Evolutionary conservation across 2,888 invertebrate species (phyloP).

Genomic region (Zele albiditarsus): DNA sequence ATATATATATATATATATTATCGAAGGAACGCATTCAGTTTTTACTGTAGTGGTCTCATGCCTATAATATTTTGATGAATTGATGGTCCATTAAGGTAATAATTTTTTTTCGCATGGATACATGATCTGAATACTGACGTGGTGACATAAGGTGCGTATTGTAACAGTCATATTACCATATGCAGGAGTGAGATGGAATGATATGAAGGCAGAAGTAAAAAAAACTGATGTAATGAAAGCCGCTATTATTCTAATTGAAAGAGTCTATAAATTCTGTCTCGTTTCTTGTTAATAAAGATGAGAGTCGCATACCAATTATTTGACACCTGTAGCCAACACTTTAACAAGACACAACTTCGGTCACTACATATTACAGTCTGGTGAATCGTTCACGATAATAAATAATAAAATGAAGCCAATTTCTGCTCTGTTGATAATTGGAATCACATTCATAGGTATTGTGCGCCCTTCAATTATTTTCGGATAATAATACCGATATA

Average conservation of each 20-base stretch:
- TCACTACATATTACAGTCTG: not conserved
- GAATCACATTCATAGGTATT: constrained; percentile 2
- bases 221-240: not conserved
- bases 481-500: not conserved
- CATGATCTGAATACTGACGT: no score
- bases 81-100: no score
- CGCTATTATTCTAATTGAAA: not conserved
- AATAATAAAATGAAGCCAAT: not conserved
- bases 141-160: no score
- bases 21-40: no score
- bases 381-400: not conserved
- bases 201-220: not conserved
- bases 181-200: not conserved
- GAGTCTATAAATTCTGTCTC: not conserved
- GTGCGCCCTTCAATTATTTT: not conserved
- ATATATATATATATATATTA: no score
- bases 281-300: not conserved
- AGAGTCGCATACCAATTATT: constrained; percentile 38
- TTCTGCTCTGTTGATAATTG: not conserved
- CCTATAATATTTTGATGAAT: no score
- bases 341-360: not conserved
- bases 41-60: no score
- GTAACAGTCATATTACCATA: not conserved
- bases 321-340: constrained; percentile 41
- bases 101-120: no score